These are phyloP conservation scores for Clinocottus analis DNA, from an alignment of 2,113 vertebrate species.

Conservation along the genomic window DNA sequence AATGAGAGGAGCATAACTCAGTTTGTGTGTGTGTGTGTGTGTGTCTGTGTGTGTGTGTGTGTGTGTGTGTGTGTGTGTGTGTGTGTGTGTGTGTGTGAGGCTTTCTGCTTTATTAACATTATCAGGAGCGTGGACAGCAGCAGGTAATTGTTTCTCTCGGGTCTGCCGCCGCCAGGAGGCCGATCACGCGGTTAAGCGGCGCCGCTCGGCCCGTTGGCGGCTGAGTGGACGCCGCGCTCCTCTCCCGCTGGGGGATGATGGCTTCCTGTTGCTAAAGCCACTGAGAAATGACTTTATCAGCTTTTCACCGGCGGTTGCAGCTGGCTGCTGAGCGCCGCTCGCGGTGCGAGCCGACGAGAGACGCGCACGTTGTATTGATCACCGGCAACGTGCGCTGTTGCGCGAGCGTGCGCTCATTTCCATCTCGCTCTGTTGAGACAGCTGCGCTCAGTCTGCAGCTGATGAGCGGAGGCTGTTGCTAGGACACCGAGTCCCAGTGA, in stretches of 20 bases:
- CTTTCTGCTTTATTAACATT: constrained; percentile 62
- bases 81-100: no score
- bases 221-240: constrained; percentile 30
- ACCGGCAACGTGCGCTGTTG: constrained; percentile 36
- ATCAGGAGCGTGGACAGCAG: constrained; percentile 43
- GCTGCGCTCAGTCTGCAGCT: constrained; percentile 43
- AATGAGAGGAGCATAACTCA: neutral
- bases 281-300: constrained; percentile 54
- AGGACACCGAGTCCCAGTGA: constrained; percentile 63
- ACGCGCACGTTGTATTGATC: constrained; percentile 55
- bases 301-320: constrained; percentile 17
- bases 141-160: constrained; percentile 23
- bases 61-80: no score
- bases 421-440: constrained; percentile 36
- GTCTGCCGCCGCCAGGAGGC: constrained; percentile 31
- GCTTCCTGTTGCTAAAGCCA: constrained; percentile 53
- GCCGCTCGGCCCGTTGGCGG: no score
- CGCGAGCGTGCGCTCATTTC: constrained; percentile 24
- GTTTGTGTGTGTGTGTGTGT: no score
- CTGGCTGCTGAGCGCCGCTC: constrained; percentile 14
- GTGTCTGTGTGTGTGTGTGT: no score
- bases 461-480: constrained; percentile 65
- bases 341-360: neutral
- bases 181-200: constrained; percentile 55
- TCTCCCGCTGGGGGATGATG: constrained; percentile 49